Base-by-base conservation (phyloP, 2,113 vertebrate genomes). In the Saccopteryx bilineata region DNA sequence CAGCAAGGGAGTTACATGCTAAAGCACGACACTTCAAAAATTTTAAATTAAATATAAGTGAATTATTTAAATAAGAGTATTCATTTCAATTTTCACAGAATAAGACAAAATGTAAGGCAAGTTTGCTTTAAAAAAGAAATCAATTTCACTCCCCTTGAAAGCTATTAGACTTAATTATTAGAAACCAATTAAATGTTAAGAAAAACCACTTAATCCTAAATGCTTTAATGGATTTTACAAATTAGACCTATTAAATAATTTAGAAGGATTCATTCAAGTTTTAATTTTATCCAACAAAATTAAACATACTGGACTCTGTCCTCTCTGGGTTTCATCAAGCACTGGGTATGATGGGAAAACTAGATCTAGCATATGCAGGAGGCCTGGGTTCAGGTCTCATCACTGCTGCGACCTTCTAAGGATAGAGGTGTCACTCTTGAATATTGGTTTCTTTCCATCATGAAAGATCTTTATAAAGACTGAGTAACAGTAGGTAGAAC, bases 161-260 rank as follows among this genome's bases (percentile, higher is more conserved):
- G 60, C 80, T 72, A 87, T 39, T 86, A 93, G 24, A 85, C 48
- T 18, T 75, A 93, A 83, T 81, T 85, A 94, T 72, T 89, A 85
- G 58, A 92, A 92, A 92, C 13, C 48, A 96, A 66, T 74, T 79
- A 93, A 28, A 72, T 84, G 28, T 80, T 94, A 90, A 80, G 56
- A 60, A 66, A 94, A 90, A 63, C 46, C 56, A 95, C 31, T 92
- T 93, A 89, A 93, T 65, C 54, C 71, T 71, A 82, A 93, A 69
- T 78, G 46, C 50, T 86, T 95, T n/a, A 69, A 92, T 54, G 31
- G 33, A 81, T 79, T 93, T 96, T 92, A 89, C 26, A 96, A 94
- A 87, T 95, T 72, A 91, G 79, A 78, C 9, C 17, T 88, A 91
- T 91, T 94, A 63, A 90, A 82, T 94, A 95, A 95, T 69, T 95